These are phyloP conservation scores for Henicopernis longicauda DNA, from an alignment of 2,113 vertebrate species.

Conservation along the genomic window DNA sequence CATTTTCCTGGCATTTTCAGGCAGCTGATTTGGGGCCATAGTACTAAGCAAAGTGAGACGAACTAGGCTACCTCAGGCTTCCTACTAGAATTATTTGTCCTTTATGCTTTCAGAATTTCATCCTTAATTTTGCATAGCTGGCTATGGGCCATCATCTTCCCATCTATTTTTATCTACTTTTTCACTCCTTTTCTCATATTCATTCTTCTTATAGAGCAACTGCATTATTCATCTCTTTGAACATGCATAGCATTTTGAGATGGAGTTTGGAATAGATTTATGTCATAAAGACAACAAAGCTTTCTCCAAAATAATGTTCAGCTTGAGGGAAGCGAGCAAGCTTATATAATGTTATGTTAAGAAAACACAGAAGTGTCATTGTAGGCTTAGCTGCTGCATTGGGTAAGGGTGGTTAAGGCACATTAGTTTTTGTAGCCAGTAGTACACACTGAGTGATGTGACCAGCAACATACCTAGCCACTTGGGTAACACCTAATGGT, in stretches of 20 bases:
- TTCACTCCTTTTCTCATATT: not conserved
- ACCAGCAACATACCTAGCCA: not conserved
- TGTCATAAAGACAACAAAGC: not conserved
- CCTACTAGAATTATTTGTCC: not conserved
- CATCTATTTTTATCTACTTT: not conserved
- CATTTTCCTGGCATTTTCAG: not conserved
- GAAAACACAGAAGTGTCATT: not conserved
- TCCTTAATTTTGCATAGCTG: not conserved
- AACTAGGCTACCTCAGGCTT: not conserved
- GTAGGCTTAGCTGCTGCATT: not conserved
- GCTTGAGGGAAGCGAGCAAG: not conserved
- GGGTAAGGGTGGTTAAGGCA: not conserved
- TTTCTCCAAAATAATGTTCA: not conserved
- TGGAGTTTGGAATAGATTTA: not conserved
- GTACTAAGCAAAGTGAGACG: not conserved
- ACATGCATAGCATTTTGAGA: not conserved
- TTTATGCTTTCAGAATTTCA: not conserved
- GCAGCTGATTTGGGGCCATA: not conserved
- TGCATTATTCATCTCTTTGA: constrained; percentile 33
- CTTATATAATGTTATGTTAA: not conserved
- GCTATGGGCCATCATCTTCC: not conserved
- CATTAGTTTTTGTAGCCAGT: not conserved
- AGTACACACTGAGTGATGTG: not conserved
- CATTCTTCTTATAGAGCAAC: not conserved
- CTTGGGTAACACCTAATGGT: not conserved